A percentile compares a stretch with the other conserved stretches of the same genome.
These are phyloP conservation scores for Cheilosia pagana DNA, from an alignment of 2,888 invertebrate species.

Conservation along the genomic window DNA sequence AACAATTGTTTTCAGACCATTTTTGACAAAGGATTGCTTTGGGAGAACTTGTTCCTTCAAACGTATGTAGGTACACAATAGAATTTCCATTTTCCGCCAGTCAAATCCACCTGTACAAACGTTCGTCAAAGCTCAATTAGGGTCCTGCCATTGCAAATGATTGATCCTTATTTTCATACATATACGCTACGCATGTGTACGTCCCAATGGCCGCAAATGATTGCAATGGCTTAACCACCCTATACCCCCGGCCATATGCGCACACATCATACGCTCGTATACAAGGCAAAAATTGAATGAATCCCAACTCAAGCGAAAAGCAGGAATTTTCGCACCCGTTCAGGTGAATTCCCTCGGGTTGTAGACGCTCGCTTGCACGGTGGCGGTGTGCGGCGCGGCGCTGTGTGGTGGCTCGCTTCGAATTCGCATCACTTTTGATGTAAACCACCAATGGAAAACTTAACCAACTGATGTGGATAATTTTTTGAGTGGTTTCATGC, in stretches of 20 bases:
- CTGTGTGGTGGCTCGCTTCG: slow-evolving; percentile 30
- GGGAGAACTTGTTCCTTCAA: slow-evolving; percentile 38
- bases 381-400: slow-evolving; percentile 7
- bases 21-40: slow-evolving; percentile 24
- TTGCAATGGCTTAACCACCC: background rate
- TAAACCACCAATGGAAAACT: slow-evolving; percentile 74
- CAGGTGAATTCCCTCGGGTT: slow-evolving; percentile 50
- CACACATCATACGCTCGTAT: background rate
- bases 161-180: slow-evolving; percentile 69
- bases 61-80: slow-evolving; percentile 15
- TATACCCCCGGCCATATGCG: background rate
- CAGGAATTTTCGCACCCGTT: slow-evolving; percentile 68
- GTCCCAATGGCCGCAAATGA: slow-evolving; percentile 25
- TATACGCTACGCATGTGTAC: slow-evolving; percentile 65
- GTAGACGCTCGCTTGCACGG: slow-evolving; percentile 38
- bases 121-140: slow-evolving; percentile 71
- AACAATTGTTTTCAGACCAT: slow-evolving; percentile 20
- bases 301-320: slow-evolving; percentile 71
- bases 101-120: slow-evolving; percentile 72
- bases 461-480: slow-evolving; percentile 75
- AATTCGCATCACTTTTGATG: slow-evolving; percentile 70
- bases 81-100: slow-evolving; percentile 69
- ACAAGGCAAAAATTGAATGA: slow-evolving; percentile 61
- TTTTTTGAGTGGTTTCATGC: slow-evolving; percentile 73
- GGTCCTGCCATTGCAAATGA: slow-evolving; percentile 67